A percentile compares a stretch with the other conserved stretches of the same genome.
These are phyloP conservation scores for Agapornis roseicollis DNA, from an alignment of 2,113 vertebrate species.

Conservation along the genomic window DNA sequence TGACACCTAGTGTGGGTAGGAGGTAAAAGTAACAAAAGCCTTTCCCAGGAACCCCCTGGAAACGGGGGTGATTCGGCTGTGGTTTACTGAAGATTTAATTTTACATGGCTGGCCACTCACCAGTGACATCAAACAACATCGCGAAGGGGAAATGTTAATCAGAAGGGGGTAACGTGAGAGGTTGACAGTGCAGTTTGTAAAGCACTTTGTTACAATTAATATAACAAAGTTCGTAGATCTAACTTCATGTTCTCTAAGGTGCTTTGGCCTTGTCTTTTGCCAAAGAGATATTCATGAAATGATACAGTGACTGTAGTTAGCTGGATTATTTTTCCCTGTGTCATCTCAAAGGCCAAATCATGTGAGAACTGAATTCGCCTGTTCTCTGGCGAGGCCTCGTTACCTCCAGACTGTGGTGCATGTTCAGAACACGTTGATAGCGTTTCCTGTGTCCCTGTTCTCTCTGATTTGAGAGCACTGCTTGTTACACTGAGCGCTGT, in stretches of 20 bases:
- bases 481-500: neutral
- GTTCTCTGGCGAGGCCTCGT: neutral
- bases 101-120: neutral
- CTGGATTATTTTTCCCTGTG: neutral
- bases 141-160: neutral
- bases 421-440: neutral
- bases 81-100: neutral
- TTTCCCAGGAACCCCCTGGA: neutral
- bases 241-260: neutral
- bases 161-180: neutral
- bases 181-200: neutral
- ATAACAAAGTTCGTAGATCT: neutral
- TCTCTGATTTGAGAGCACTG: neutral
- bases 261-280: neutral
- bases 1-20: slow-evolving; percentile 60
- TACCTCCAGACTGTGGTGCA: neutral
- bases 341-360: neutral
- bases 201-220: neutral
- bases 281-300: neutral
- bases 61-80: neutral
- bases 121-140: rapidly evolving
- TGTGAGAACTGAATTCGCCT: neutral
- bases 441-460: neutral
- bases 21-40: neutral
- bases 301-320: neutral